These are phyloP conservation scores for Balearica regulorum DNA, from an alignment of 2,797 vertebrate genomes.

Conservation along the genomic window DNA sequence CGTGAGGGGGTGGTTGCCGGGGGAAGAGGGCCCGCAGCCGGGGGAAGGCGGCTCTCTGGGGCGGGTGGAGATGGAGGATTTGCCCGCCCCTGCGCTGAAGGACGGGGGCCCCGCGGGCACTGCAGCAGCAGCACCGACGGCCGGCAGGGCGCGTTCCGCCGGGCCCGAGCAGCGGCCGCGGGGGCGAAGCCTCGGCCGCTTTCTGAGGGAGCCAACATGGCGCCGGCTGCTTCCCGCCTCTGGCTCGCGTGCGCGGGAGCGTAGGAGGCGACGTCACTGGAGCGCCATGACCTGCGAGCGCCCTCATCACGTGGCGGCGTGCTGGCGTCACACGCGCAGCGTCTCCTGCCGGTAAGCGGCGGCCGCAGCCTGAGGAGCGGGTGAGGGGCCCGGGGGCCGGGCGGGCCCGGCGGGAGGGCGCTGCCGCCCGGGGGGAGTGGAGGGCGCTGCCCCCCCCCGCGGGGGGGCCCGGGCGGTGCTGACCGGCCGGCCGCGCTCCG, in stretches of 20 bases:
- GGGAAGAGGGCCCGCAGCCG: rapidly evolving
- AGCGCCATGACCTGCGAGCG: neutral
- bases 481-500: no score
- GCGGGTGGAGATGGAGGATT: no score
- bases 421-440: neutral
- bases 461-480: neutral
- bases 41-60: rapidly evolving
- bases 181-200: neutral
- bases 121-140: neutral
- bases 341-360: neutral
- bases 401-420: neutral
- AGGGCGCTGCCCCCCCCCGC: neutral
- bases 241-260: rapidly evolving
- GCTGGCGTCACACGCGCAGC: neutral
- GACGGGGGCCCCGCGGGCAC: no score
- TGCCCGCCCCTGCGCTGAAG: no score
- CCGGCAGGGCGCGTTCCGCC: no score
- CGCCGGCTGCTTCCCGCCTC: neutral
- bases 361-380: neutral
- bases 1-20: neutral
- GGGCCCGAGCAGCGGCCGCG: no score
- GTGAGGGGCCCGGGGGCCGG: neutral
- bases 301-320: neutral
- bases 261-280: neutral
- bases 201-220: neutral